These are phyloP conservation scores for Phaonia tiefii DNA, from an alignment of 2,888 invertebrate species.

Conservation along the genomic window DNA sequence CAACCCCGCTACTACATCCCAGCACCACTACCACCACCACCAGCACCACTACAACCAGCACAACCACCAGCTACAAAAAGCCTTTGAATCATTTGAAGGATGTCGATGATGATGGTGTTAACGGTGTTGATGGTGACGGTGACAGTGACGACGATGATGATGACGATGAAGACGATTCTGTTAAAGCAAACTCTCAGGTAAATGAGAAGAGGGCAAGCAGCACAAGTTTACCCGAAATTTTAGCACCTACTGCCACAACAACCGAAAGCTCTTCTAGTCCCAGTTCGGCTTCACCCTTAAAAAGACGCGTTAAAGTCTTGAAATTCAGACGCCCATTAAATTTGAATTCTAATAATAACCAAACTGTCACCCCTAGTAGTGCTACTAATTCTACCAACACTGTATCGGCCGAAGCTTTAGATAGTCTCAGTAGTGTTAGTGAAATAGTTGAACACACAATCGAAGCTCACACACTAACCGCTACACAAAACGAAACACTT, in stretches of 20 bases:
- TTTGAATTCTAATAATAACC: constrained; percentile 67
- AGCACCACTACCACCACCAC: constrained; percentile 58
- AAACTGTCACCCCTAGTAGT: constrained; percentile 68
- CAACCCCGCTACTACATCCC: constrained; percentile 66
- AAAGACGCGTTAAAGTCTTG: constrained; percentile 74
- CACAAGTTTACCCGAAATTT: constrained; percentile 60
- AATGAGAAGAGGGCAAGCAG: constrained; percentile 63
- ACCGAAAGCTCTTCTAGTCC: constrained; percentile 65
- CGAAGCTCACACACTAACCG: constrained; percentile 58
- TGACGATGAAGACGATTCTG: constrained; percentile 43
- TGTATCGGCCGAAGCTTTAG: constrained; percentile 65
- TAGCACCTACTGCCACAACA: constrained; percentile 63
- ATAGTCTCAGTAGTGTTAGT: constrained; percentile 63
- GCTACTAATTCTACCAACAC: constrained; percentile 71
- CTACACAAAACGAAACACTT: constrained; percentile 57
- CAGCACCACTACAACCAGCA: constrained; percentile 36
- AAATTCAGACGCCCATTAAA: constrained; percentile 73
- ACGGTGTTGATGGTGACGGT: constrained; percentile 55
- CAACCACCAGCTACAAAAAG: constrained; percentile 30
- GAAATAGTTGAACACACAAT: constrained; percentile 64
- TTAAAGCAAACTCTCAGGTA: constrained; percentile 63
- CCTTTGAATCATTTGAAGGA: not conserved
- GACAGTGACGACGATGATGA: constrained; percentile 63
- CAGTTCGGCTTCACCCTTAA: constrained; percentile 69
- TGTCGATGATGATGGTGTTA: not conserved